Conservation (phyloP, 2,888 invertebrate genomes). For the Abrostola triplasia region DNA sequence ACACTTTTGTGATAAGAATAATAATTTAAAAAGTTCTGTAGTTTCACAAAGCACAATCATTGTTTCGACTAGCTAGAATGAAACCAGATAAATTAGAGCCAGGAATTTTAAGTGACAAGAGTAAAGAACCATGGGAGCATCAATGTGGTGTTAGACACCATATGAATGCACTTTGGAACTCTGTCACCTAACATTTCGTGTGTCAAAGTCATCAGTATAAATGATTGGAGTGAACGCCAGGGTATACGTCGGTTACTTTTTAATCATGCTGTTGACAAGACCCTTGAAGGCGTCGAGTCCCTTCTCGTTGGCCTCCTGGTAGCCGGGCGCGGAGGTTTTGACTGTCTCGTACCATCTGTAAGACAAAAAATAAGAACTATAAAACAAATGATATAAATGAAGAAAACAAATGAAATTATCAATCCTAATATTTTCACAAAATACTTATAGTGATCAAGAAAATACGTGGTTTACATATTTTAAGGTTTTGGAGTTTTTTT, state of each 20-base stretch:
- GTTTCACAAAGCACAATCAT: too few relatives aligned
- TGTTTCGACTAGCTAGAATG: not conserved
- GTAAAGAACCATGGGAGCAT: conserved; percentile 9
- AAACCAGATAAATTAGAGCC: conserved; percentile 1
- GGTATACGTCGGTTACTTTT: conserved; percentile 70
- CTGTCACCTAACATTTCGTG: conserved; percentile 1
- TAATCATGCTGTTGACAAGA: conserved; percentile 78
- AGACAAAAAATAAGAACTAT: conserved; percentile 2
- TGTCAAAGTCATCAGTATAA: conserved; percentile 36
- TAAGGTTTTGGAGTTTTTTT: too few relatives aligned
- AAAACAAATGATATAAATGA: too few relatives aligned
- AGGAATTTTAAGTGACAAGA: not conserved
- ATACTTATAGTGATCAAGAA: too few relatives aligned
- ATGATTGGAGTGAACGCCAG: conserved; percentile 30
- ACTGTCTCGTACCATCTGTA: conserved; percentile 83
- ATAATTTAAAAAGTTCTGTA: not conserved
- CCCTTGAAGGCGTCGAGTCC: conserved; percentile 88
- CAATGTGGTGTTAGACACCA: not conserved
- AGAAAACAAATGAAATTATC: too few relatives aligned
- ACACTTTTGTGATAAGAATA: not conserved
- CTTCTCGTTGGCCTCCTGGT: conserved; percentile 88
- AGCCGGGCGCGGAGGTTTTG: conserved; percentile 80
- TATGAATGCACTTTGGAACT: not conserved
- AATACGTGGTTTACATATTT: too few relatives aligned
- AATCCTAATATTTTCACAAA: too few relatives aligned